Evolutionary conservation across 1,140 invertebrate species (phyloP).

Genomic region (Diorhabda elongata): DNA sequence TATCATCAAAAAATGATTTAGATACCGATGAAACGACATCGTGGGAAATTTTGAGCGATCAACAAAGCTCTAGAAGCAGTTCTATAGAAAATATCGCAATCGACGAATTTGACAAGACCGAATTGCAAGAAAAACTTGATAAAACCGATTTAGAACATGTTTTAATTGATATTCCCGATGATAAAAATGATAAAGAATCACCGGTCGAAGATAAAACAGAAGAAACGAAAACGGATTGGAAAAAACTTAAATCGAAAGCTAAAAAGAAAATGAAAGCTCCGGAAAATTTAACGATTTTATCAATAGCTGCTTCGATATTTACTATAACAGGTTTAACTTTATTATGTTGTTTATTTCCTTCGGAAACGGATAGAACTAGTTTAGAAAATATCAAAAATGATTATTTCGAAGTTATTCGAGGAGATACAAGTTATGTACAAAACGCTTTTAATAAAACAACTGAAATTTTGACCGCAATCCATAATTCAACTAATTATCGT

Average conservation of each 20-base stretch:
- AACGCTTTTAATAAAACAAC: not conserved
- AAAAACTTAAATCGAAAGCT: not conserved
- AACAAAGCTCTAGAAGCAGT: conserved; percentile 11
- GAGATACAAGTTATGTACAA: conserved; percentile 14
- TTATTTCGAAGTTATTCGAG: not conserved
- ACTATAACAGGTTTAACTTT: conserved; percentile 22
- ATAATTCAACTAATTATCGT: not conserved
- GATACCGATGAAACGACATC: conserved; percentile 26
- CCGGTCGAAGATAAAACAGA: not conserved
- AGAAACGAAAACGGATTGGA: not conserved
- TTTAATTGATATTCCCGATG: not conserved
- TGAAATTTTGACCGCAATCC: not conserved
- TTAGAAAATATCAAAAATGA: too few relatives aligned
- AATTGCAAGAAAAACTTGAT: not conserved
- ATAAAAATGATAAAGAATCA: conserved; percentile 11
- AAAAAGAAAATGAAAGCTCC: conserved; percentile 6
- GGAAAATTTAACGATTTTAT: conserved; percentile 14
- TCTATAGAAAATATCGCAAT: conserved; percentile 15
- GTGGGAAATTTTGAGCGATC: conserved; percentile 22
- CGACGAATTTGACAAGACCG: not conserved
- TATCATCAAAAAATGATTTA: conserved; percentile 15
- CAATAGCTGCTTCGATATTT: conserved; percentile 21
- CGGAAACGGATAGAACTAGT: conserved; percentile 5
- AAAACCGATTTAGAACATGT: conserved; percentile 1
- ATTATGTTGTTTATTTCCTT: conserved; percentile 11